Evolutionary conservation across 2,888 invertebrate species (phyloP).

Genomic region (Coremacera marginata): DNA sequence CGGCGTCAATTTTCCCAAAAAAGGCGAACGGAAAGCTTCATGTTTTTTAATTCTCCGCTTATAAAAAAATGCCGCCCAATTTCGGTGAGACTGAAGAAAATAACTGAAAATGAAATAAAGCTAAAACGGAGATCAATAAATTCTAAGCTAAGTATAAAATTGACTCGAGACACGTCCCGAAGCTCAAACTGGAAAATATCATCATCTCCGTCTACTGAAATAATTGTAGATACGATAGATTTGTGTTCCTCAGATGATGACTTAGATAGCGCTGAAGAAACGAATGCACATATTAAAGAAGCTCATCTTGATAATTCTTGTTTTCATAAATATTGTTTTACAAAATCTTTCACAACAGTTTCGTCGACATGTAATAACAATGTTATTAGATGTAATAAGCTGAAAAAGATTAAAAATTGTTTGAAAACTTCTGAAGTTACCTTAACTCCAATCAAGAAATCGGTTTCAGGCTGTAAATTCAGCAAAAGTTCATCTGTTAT

Average conservation of each 20-base stretch:
- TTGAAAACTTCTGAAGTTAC: conserved; percentile 36
- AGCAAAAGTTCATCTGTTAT: conserved; percentile 36
- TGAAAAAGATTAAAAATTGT: neutral
- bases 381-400: neutral
- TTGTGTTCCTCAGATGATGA: conserved; percentile 79
- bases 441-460: conserved; percentile 34
- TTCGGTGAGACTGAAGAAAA: conserved; percentile 65
- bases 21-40: conserved; percentile 62
- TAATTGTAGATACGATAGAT: conserved; percentile 74
- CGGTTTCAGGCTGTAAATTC: conserved; percentile 13
- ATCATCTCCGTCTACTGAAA: conserved; percentile 60
- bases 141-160: conserved; percentile 64
- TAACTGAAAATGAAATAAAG: conserved; percentile 58
- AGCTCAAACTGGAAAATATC: conserved; percentile 67
- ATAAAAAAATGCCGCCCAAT: conserved; percentile 68
- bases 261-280: conserved; percentile 46
- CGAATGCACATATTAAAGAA: neutral
- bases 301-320: neutral
- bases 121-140: conserved; percentile 52
- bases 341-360: neutral
- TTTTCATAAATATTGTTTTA: neutral
- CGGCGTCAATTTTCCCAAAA: conserved; percentile 65
- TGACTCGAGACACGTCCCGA: conserved; percentile 63
- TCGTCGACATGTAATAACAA: neutral
- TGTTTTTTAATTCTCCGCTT: conserved; percentile 65